A percentile compares a stretch with the other conserved stretches of the same genome.
phyloP scores from a whole-genome alignment of 2,888 invertebrate genomes.

The Alentia gelatinosa region DNA sequence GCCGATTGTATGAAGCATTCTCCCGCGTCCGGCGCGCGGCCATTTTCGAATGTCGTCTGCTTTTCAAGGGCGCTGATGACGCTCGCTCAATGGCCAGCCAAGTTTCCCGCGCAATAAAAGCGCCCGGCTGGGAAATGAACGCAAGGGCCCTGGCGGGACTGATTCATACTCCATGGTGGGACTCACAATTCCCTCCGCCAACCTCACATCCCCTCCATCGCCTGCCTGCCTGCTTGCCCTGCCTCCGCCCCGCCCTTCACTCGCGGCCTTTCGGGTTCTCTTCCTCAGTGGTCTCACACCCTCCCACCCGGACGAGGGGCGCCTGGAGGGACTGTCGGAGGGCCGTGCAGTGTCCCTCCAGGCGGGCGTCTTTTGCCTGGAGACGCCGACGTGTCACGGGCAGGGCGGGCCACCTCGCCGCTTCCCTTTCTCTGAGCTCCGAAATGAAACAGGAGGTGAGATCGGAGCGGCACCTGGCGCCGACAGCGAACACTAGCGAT shows the following conservation, averaged over 20 bases:
- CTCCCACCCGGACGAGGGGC: neutral
- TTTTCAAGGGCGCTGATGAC: slow-evolving; percentile 30
- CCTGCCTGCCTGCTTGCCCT: neutral
- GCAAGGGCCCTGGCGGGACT: no score
- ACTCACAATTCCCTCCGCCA: neutral
- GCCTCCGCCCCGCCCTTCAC: neutral
- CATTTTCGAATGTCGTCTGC: slow-evolving; percentile 31
- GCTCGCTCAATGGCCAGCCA: slow-evolving; percentile 24
- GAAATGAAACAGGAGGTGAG: slow-evolving; percentile 46
- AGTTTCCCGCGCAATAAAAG: no score
- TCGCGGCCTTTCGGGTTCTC: neutral
- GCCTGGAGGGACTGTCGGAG: neutral
- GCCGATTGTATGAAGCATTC: slow-evolving; percentile 48
- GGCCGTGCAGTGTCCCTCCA: no score
- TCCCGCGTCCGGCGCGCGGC: slow-evolving; percentile 18
- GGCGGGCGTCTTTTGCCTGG: neutral
- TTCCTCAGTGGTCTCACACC: neutral
- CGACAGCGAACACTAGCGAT: slow-evolving; percentile 31
- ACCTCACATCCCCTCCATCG: neutral
- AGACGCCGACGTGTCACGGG: neutral
- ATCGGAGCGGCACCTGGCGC: slow-evolving; percentile 11
- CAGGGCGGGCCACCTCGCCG: neutral
- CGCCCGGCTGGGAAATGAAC: neutral
- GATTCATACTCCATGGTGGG: no score
- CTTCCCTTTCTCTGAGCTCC: neutral